Conservation (phyloP, 2,888 invertebrate genomes). For the Dastarcus helophoroides region DNA sequence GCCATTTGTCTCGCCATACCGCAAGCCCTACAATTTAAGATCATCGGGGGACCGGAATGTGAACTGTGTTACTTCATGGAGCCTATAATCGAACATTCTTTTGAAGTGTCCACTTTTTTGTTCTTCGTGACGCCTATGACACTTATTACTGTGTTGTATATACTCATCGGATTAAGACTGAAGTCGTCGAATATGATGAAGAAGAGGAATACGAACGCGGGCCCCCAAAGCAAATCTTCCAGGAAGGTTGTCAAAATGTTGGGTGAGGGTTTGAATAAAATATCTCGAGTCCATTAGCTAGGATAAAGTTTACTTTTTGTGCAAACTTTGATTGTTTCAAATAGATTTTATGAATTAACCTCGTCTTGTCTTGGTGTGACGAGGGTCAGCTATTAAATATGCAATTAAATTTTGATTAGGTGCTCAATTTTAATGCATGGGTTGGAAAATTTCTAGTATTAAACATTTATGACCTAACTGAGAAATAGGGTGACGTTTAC, state of each 20-base stretch:
- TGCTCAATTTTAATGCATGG: no score
- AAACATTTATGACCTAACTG: no score
- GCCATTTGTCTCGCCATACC: conserved; percentile 64
- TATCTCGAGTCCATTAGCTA: no score
- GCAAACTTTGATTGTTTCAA: no score
- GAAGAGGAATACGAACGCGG: conserved; percentile 13
- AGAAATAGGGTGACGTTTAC: no score
- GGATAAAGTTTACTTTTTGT: no score
- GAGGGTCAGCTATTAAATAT: no score
- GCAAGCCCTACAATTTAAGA: conserved; percentile 43
- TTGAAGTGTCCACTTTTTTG: conserved; percentile 67
- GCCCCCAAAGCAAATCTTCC: conserved; percentile 16
- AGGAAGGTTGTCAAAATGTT: conserved; percentile 65
- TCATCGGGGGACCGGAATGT: conserved; percentile 34
- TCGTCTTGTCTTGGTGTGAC: no score
- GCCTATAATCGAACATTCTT: conserved; percentile 50
- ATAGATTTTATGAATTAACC: no score
- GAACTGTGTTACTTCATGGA: conserved; percentile 20
- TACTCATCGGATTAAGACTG: conserved; percentile 55
- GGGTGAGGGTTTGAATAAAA: conserved; percentile 49
- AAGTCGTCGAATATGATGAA: conserved; percentile 48
- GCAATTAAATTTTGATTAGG: no score
- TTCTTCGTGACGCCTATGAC: conserved; percentile 84
- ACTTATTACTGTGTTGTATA: conserved; percentile 70
- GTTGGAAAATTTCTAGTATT: no score